A percentile compares a stretch with the other conserved stretches of the same genome.
Evolutionary conservation across 2,113 vertebrate genomes (phyloP).

Genomic region (Nerophis lumbriciformis): DNA sequence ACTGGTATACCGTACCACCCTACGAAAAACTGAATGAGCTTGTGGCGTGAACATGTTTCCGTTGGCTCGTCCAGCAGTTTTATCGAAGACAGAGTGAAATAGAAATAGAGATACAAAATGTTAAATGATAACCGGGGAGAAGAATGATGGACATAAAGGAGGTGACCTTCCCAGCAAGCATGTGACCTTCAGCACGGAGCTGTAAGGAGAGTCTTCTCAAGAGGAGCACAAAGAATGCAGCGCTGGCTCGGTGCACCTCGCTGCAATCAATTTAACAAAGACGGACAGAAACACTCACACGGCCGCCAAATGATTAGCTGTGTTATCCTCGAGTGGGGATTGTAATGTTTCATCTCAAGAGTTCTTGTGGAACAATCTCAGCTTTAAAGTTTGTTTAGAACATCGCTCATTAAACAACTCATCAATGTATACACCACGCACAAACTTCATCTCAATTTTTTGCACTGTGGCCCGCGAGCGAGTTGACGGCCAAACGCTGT

Average conservation of each 20-base stretch:
- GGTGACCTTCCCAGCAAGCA: slow-evolving; percentile 48
- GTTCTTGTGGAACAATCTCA: background rate
- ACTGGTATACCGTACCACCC: too few species aligned
- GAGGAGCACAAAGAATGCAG: slow-evolving; percentile 41
- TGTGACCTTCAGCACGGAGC: slow-evolving; percentile 52
- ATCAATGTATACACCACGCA: too few species aligned
- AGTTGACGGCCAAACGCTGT: too few species aligned
- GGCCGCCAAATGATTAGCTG: slow-evolving; percentile 20
- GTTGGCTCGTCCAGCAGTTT: slow-evolving; percentile 12
- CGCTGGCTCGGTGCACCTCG: slow-evolving; percentile 31
- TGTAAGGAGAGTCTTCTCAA: slow-evolving; percentile 58
- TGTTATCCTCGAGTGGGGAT: background rate
- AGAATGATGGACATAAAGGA: slow-evolving; percentile 39
- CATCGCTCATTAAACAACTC: too few species aligned
- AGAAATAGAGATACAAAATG: too few species aligned
- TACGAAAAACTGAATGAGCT: background rate
- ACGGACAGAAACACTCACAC: background rate
- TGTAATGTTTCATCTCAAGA: background rate
- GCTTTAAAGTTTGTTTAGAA: background rate
- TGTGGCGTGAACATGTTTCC: slow-evolving; percentile 17
- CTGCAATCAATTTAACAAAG: slow-evolving; percentile 42
- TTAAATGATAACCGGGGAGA: background rate
- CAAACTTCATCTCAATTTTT: too few species aligned
- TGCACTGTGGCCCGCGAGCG: too few species aligned
- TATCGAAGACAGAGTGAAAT: too few species aligned